Evolutionary conservation across 2,797 vertebrate species (phyloP).

Genomic region (Neopelma chrysocephalum): DNA sequence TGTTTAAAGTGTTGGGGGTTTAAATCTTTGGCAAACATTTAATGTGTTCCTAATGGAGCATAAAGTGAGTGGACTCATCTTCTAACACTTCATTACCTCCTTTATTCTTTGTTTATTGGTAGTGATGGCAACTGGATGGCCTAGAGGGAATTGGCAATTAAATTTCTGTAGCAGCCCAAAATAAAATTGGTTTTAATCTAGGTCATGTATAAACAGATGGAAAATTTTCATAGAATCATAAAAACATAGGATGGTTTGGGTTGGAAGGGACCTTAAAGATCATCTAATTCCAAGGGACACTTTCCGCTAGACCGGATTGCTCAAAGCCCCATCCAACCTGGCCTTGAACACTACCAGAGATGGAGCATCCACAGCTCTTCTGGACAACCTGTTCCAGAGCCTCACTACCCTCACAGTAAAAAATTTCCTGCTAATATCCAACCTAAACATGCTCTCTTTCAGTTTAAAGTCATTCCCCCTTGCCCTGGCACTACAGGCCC

Average conservation of each 20-base stretch:
- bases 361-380: not conserved
- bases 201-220: not conserved
- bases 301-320: not conserved
- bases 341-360: not conserved
- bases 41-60: constrained; percentile 18
- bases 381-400: not conserved
- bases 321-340: no score
- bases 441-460: not conserved
- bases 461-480: not conserved
- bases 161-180: not conserved
- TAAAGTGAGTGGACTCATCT: not conserved
- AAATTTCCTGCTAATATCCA: not conserved
- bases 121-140: not conserved
- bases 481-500: not conserved
- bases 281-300: not conserved
- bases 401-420: not conserved
- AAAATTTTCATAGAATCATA: not conserved
- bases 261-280: not conserved
- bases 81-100: constrained; percentile 24
- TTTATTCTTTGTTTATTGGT: not conserved
- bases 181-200: not conserved
- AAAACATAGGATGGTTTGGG: not conserved
- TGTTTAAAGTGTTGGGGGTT: not conserved
- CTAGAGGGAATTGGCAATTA: not conserved
- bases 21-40: constrained; percentile 6